Evolutionary conservation across 2,888 invertebrate genomes (phyloP).

Genomic region (Drosophila demipolita): DNA sequence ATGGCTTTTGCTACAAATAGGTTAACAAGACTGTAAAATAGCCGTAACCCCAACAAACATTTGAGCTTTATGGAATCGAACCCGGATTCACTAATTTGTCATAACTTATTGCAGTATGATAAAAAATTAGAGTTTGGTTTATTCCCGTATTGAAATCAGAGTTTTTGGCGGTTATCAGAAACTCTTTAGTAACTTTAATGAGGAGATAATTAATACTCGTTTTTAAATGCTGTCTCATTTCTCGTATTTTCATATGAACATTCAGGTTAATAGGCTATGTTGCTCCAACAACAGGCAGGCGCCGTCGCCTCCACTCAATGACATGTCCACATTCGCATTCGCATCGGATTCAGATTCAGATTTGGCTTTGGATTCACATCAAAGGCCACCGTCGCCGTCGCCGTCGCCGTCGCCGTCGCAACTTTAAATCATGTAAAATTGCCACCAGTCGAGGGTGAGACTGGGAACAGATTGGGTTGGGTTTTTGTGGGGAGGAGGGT

Average conservation of each 20-base stretch:
- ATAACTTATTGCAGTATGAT: not conserved
- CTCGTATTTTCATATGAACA: conserved; percentile 26
- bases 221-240: conserved; percentile 5
- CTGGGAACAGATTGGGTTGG: conserved; percentile 9
- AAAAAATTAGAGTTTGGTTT: not conserved
- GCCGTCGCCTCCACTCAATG: conserved; percentile 37
- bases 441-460: conserved; percentile 62
- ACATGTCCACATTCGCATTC: conserved; percentile 22
- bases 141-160: not conserved
- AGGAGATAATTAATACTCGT: conserved; percentile 18
- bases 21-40: not conserved
- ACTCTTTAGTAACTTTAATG: conserved; percentile 2
- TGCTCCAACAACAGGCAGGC: conserved; percentile 24
- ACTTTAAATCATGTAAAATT: conserved; percentile 72
- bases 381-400: conserved; percentile 53
- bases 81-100: not conserved
- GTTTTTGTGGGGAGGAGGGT: not conserved
- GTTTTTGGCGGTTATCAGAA: not conserved
- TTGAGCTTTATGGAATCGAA: not conserved
- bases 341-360: not conserved
- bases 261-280: conserved; percentile 56
- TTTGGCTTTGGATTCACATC: conserved; percentile 43
- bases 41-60: not conserved
- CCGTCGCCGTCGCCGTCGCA: conserved; percentile 33
- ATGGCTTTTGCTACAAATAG: not conserved